Evolutionary conservation across 1,140 invertebrate genomes (phyloP), one percentile per base, ranked within the genome.

Genomic region (Tachypleus tridentatus): DNA sequence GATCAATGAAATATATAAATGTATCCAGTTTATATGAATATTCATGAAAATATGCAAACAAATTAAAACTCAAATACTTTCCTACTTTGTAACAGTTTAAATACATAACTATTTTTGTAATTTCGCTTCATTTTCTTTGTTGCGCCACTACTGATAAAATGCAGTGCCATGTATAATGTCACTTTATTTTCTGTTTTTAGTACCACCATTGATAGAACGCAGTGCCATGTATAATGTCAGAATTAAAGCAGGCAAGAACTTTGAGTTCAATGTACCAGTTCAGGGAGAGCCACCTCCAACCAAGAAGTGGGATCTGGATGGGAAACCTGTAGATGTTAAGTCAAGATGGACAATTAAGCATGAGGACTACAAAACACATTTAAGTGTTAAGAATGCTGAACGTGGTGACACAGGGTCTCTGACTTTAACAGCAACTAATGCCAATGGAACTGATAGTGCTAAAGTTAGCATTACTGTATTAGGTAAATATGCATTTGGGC

Each of bases 251-350:
- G 95, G 97, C 57, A 87, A 91, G 74, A 87, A 89, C 75, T 93
- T 97, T 76, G 89, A 95, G 74, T 87, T 97, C 70, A 88, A 93
- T 74, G 89, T 98, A 4, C 94, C 94, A 11, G 93, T 97, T 51
- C 86, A 81, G 70, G 97, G 94, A 51, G 93, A 97, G 77, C 96
- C 96, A 1, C 89, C 90, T 65, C 93, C 97, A 70, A 86, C 81
- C 47, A 97, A 97, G 72, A 87, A 89, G 80, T 99, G 96, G 96
- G 82, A 82, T 4, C 80, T 93, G 61, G 90, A 90, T 70, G 93
- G 87, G 10, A 85, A 86, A 65, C 79, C 85, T n/a, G 77, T 98
- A 5, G 80, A 89, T 62, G 86, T 87, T 65, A 84, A 82, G 53
- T 91, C 94, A 72, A 83, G 91, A 64, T 82, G 94, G 61, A 93